Evolutionary conservation across 2,888 invertebrate species (phyloP).

Genomic region (Ormyrus nitidulus): DNA sequence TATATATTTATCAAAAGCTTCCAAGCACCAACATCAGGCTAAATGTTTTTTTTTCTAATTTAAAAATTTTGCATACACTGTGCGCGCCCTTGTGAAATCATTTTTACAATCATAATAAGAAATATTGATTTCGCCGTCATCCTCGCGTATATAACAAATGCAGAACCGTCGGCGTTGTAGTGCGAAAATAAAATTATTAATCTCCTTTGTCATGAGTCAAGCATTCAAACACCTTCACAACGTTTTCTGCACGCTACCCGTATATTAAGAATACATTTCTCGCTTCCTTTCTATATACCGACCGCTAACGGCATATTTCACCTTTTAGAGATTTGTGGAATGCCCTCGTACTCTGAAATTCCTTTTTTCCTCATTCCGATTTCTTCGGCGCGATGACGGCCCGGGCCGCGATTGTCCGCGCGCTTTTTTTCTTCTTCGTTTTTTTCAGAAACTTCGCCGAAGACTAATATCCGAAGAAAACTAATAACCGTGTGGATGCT

Average conservation of each 20-base stretch:
- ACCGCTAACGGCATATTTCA: constrained; percentile 67
- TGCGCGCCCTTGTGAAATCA: constrained; percentile 1
- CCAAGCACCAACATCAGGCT: too few relatives aligned
- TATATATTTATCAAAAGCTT: too few relatives aligned
- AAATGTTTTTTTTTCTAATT: too few relatives aligned
- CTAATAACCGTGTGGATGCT: constrained; percentile 3
- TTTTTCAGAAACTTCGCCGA: neutral
- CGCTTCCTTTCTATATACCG: constrained; percentile 31
- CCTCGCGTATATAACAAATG: constrained; percentile 15
- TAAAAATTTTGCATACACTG: neutral
- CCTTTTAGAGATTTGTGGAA: constrained; percentile 72
- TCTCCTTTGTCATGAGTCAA: constrained; percentile 27
- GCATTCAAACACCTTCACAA: constrained; percentile 27
- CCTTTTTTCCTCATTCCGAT: constrained; percentile 10
- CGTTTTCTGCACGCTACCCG: neutral
- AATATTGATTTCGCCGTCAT: constrained; percentile 29
- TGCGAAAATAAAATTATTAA: constrained; percentile 40
- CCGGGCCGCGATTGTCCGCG: constrained; percentile 3
- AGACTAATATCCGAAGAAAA: neutral
- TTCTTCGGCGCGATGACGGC: constrained; percentile 35
- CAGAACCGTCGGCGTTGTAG: constrained; percentile 14
- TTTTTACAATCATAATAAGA: constrained; percentile 21
- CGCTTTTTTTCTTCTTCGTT: neutral
- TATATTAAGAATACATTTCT: neutral
- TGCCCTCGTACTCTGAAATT: constrained; percentile 60